Base-by-base conservation (phyloP, 2,888 invertebrate species). In the Willowsia nigromaculata region DNA sequence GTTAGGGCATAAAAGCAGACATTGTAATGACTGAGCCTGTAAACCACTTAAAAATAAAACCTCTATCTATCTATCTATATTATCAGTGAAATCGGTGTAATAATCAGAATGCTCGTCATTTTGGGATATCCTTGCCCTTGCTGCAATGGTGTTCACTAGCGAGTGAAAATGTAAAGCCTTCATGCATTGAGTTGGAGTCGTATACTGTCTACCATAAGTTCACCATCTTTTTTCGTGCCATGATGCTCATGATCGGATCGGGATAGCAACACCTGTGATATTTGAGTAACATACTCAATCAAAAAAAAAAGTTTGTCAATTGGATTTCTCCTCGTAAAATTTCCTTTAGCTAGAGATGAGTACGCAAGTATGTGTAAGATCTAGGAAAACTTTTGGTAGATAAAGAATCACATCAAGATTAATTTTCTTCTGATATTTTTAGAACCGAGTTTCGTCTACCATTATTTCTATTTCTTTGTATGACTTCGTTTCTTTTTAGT, bases 251-350 rank as follows among this genome's bases (percentile, higher is more conserved):
- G 43, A 37, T 50, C 5, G 62, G 59, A 83, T 68, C 50, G 30
- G 68, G 82, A 68, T 83, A 83, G n/a, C n/a, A n/a, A 59, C 82
- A 83, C 82, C 82, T 83, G 82, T 83, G 82, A 68, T 83, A 40
- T 13, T n/a, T 11, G n/a, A 33, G 65, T 33, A 15, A 22, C 13
- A 33, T 59, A 81, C 43, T 81, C 62, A 62, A 56, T 81, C 22
- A 68, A 65, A 83, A 62, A 83, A 83, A 83, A 62, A 83, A 83
- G 47, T 83, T 83, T 65, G 4, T n/a, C 50, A 83, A 83, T 83
- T 83, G 30, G 65, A 83, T 65, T 68, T 15, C 27, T 56, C n/a
- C 56, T 22, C 78, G 15, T 25, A 25, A 59, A 25, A 43, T 81
- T 62, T 56, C 56, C 25, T 27, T 18, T n/a, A 50, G 25, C 43